Evolutionary conservation across 53 echinoderm and acorn worm genomes (phyloP), one percentile per base, ranked within the genome.

Genomic region (Antedon mediterranea): DNA sequence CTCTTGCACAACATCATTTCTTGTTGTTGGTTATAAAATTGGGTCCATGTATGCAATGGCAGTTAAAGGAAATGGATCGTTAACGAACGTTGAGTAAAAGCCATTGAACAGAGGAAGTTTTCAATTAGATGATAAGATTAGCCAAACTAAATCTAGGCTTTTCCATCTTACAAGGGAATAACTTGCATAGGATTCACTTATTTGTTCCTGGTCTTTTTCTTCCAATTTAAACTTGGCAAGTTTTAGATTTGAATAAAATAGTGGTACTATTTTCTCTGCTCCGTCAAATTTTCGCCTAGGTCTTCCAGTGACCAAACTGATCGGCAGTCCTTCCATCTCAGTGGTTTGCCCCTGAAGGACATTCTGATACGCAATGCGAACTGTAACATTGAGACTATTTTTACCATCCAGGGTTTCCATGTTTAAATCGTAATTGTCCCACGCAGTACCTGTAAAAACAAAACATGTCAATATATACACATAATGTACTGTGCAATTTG

Each of bases 1-100:
- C 33, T 91, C 91, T 18, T 75, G 83, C 0, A 91, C 91, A 78
- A 91, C 88, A 57, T 83, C 88, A 73, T 85, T 86, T 71, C 85
- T 82, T 73, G 85, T 86, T 73, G 82, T 89, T 31, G 86, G 74
- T 41, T 85, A 79, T 2, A 85, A 76, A 32, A 89, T 83, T 0
- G 85, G 85, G 43, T 85, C 89, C 83, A 89, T 85, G 77, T 85
- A 85, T 37, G 82, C 73, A 30, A n/a, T n/a, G n/a, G n/a, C n/a
- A n/a, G n/a, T n/a, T n/a, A n/a, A n/a, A n/a, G n/a, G n/a, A n/a
- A n/a, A n/a, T n/a, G n/a, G n/a, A n/a, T n/a, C n/a, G n/a, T n/a
- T n/a, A n/a, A n/a, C n/a, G n/a, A n/a, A n/a, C n/a, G n/a, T n/a
- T n/a, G n/a, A n/a, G n/a, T n/a, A n/a, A n/a, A n/a, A n/a, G n/a